phyloP scores from a whole-genome alignment of 1,140 invertebrate species.

The Laupala kohalensis region DNA sequence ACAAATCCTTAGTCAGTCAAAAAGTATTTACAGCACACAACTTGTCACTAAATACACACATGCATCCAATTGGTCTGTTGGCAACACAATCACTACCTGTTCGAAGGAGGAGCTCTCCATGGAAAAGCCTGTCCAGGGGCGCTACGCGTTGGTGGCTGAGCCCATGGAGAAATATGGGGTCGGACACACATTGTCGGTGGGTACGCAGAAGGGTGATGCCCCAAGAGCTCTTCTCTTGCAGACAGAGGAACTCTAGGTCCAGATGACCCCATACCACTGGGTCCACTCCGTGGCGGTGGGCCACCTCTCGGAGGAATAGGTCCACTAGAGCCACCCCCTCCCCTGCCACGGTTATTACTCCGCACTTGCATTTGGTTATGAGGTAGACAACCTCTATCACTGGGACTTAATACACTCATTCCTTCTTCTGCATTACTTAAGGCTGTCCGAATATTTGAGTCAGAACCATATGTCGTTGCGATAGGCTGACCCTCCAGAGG shows the following conservation, averaged over 20 bases:
- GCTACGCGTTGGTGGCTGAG: not conserved
- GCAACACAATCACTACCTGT: not conserved
- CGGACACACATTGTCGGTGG: not conserved
- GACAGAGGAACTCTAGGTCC: not conserved
- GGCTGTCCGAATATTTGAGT: not conserved
- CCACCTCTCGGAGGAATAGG: not conserved
- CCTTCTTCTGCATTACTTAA: not conserved
- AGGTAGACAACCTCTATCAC: not conserved
- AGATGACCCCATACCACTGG: not conserved
- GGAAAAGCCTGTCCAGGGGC: not conserved
- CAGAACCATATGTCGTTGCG: not conserved
- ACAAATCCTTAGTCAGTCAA: not conserved
- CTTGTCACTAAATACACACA: not conserved
- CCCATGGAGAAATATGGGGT: not conserved
- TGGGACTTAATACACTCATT: not conserved
- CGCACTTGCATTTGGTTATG: not conserved
- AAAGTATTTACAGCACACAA: not conserved
- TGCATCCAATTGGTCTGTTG: not conserved
- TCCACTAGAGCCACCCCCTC: not conserved
- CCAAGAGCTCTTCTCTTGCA: not conserved
- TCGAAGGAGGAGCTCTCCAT: not conserved
- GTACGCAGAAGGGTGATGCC: not conserved
- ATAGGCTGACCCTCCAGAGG: not conserved
- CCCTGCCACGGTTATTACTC: not conserved
- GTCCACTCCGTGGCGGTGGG: not conserved